Base-by-base conservation (phyloP, 2,888 invertebrate genomes). In the Netelia inedita region DNA sequence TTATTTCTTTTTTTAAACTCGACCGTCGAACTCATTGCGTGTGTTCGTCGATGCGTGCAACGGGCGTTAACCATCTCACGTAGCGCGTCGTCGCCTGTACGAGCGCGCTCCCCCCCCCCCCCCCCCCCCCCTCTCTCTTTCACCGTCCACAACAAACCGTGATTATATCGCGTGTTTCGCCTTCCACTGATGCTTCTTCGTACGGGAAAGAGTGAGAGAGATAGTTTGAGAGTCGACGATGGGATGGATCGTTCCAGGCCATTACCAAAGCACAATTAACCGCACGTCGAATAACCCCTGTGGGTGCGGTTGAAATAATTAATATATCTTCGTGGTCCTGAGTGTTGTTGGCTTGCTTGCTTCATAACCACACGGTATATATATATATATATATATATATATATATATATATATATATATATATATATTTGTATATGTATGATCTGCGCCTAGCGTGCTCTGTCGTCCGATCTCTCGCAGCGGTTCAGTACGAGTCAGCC, bases 221-320 rank as follows among this genome's bases (percentile, higher is more conserved):
- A 53, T 50, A 50, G 55, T 5, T 28, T 5, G 28, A 2, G 28
- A 28, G 28, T 28, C 46, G 72, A 80, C 73, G 76, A 81, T 71
- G 19, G 78, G 57, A 78, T 65, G 81, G 74, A 81, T 28, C 85
- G 85, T 85, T 85, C 81, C 78, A 65, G 73, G 35, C 78, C 85
- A 85, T 85, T 85, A 85, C 74, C 81, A 43, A 73, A 68, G 55
- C 85, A 79, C 81, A 85, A 85, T 85, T 85, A 79, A 82, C 78
- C 78, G 78, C 78, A 63, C 57, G 78, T 78, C 57, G 65, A 81
- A 85, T 73, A 74, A 81, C 61, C 78, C 65, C 78, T 59, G 63
- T 81, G 81, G 84, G 78, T 79, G 85, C 78, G 78, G 81, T 81
- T 74, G 50, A 73, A 85, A 81, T 81, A 81, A 85, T 85, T 82